A percentile compares a stretch with the other conserved stretches of the same genome.
These are phyloP conservation scores for Hypomecis punctinalis DNA, from an alignment of 2,888 invertebrate species.

Conservation along the genomic window DNA sequence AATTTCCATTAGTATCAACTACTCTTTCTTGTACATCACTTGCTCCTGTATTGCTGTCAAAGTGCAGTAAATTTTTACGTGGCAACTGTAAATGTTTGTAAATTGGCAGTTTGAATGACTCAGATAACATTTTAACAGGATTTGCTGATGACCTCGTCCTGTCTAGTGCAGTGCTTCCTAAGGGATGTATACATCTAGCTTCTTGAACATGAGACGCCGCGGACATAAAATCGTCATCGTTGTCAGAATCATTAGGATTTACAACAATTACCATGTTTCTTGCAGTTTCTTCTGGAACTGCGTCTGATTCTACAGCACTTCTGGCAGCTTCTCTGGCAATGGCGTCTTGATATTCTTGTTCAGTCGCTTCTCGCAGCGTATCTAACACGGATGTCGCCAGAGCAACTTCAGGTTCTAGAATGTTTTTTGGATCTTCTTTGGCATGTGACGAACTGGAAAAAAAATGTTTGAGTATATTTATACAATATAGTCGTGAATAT, in stretches of 20 bases:
- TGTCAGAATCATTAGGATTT: conserved; percentile 49
- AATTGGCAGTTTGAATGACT: conserved; percentile 50
- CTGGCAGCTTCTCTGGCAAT: conserved; percentile 71
- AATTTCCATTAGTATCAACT: conserved; percentile 26
- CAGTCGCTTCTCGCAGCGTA: conserved; percentile 72
- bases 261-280: conserved; percentile 65
- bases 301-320: conserved; percentile 51
- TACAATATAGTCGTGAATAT: too few species aligned
- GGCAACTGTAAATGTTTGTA: conserved; percentile 38
- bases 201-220: conserved; percentile 65
- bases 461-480: too few species aligned
- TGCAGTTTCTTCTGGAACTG: conserved; percentile 53
- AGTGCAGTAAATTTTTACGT: conserved; percentile 52
- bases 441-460: conserved; percentile 53
- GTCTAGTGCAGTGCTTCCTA: conserved; percentile 42
- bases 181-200: conserved; percentile 57
- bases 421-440: conserved; percentile 65
- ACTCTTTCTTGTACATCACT: conserved; percentile 60
- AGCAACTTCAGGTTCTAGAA: conserved; percentile 75
- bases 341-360: conserved; percentile 74
- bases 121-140: conserved; percentile 47
- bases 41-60: conserved; percentile 59
- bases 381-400: conserved; percentile 75
- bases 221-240: conserved; percentile 47
- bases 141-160: conserved; percentile 41